Percentiles rank a stretch among this genome's conserved stretches.
phyloP scores from a whole-genome alignment of 2,797 vertebrate species.

The Spondyliosoma cantharus region DNA sequence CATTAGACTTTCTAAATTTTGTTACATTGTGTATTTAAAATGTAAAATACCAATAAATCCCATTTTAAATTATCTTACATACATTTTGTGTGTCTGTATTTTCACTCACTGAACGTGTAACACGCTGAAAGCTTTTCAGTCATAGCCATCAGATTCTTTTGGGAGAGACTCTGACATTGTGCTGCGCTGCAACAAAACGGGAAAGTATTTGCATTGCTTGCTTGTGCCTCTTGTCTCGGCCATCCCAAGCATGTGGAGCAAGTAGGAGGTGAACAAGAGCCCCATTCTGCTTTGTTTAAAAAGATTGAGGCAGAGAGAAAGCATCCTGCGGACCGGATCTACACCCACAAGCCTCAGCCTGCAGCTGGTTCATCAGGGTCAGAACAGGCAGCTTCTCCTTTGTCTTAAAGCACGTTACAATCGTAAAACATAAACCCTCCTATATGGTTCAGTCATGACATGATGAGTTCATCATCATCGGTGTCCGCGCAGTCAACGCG shows the following conservation, averaged over 20 bases:
- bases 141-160: not conserved
- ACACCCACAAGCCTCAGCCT: conserved; percentile 25
- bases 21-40: conserved; percentile 81
- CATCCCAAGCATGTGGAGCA: conserved; percentile 79
- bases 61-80: conserved; percentile 72
- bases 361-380: conserved; percentile 23
- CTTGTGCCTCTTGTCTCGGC: conserved; percentile 63
- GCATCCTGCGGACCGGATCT: conserved; percentile 49
- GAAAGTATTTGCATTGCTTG: conserved; percentile 57
- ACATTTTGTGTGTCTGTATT: not conserved
- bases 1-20: conserved; percentile 79
- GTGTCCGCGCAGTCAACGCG: too few species aligned
- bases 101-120: not conserved
- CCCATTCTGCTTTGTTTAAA: conserved; percentile 77
- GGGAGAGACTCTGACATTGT: conserved; percentile 19
- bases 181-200: conserved; percentile 45
- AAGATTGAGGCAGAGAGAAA: conserved; percentile 50
- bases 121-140: not conserved
- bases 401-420: not conserved
- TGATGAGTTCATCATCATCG: too few species aligned
- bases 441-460: too few species aligned
- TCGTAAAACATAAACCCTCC: not conserved
- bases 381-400: not conserved
- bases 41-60: conserved; percentile 83
- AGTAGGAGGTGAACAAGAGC: conserved; percentile 80